A percentile compares a stretch with the other conserved stretches of the same genome.
Evolutionary conservation across 2,113 vertebrate genomes (phyloP).

Genomic region (Uria lomvia): DNA sequence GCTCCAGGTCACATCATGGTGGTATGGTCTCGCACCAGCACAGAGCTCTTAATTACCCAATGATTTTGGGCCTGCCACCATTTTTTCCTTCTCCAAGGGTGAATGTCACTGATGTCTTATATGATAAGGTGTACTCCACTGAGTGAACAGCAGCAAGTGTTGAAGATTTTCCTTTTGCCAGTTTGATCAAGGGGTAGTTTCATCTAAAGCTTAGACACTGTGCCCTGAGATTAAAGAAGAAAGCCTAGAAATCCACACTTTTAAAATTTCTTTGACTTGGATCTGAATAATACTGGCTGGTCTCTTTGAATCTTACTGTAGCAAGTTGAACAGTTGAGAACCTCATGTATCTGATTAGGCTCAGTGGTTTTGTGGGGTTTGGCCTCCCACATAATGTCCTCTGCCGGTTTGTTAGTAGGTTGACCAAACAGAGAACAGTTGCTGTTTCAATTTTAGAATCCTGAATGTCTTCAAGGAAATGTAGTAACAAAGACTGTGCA

Average conservation of each 20-base stretch:
- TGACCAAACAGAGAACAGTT: not conserved
- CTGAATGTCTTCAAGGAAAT: not conserved
- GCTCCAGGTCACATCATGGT: not conserved
- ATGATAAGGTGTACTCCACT: not conserved
- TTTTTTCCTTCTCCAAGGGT: not conserved
- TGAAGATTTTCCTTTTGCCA: not conserved
- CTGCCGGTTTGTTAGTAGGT: not conserved
- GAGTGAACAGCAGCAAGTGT: not conserved
- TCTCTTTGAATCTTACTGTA: not conserved
- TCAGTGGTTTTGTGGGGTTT: not conserved
- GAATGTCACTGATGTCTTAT: not conserved
- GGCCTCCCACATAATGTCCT: rapidly evolving
- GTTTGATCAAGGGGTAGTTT: not conserved
- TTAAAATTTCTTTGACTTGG: not conserved
- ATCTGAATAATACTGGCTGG: not conserved
- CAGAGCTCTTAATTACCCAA: not conserved
- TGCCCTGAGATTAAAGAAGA: not conserved
- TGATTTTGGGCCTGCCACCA: not conserved
- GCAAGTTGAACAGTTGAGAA: not conserved
- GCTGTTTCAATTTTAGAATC: not conserved
- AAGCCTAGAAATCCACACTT: not conserved
- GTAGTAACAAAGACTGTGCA: not conserved
- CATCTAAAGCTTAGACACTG: not conserved
- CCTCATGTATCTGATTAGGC: not conserved
- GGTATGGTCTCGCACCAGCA: rapidly evolving